Evolutionary conservation across 2,797 vertebrate genomes (phyloP).

Genomic region (Vireo griseus): DNA sequence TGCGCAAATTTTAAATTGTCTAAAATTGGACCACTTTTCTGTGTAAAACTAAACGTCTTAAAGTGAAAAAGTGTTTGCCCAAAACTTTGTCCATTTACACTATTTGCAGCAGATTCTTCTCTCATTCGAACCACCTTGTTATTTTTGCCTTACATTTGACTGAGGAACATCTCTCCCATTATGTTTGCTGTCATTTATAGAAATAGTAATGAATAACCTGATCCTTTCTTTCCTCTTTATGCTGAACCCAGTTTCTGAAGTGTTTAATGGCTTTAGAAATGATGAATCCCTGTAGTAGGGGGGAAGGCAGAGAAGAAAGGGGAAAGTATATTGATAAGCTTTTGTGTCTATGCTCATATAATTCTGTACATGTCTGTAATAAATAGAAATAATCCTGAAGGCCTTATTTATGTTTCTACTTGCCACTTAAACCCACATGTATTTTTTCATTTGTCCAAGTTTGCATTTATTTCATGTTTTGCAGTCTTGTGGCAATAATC

Average conservation of each 20-base stretch:
- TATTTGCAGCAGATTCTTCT: neutral
- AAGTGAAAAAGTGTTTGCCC: neutral
- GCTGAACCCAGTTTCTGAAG: neutral
- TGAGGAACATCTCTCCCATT: neutral
- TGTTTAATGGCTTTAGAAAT: constrained; percentile 1
- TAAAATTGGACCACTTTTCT: neutral
- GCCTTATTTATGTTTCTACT: neutral
- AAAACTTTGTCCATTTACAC: neutral
- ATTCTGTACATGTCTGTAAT: neutral
- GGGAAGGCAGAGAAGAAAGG: neutral
- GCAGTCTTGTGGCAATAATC: neutral
- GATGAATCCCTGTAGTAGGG: neutral
- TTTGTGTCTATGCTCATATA: neutral
- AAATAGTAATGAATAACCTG: neutral
- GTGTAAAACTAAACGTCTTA: neutral
- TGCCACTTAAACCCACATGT: neutral
- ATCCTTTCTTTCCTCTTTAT: neutral
- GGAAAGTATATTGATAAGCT: neutral
- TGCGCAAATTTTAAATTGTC: neutral
- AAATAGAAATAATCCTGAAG: neutral
- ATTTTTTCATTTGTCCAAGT: neutral
- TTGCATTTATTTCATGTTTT: neutral
- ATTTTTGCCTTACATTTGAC: neutral
- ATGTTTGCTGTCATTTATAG: neutral
- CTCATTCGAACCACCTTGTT: neutral